phyloP scores from a whole-genome alignment of 2,888 invertebrate species.

The Nemoura dubitans region DNA sequence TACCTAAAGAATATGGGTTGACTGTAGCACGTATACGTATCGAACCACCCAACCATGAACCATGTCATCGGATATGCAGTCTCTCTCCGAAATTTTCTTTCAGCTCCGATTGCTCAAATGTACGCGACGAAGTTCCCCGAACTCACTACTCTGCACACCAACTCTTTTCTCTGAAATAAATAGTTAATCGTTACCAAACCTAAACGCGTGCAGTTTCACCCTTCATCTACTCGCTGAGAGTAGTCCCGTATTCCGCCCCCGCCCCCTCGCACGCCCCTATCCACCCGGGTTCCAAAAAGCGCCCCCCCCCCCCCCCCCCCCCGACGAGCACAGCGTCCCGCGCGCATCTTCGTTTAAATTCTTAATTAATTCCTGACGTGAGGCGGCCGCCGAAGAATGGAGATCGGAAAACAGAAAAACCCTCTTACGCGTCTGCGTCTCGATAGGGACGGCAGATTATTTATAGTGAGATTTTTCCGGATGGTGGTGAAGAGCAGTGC shows the following conservation, averaged over 20 bases:
- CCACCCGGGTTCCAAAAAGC: background rate
- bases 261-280: no score
- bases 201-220: background rate
- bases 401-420: conserved; percentile 8
- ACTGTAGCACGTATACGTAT: no score
- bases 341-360: background rate
- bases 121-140: no score
- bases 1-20: no score
- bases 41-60: no score
- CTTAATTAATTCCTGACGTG: conserved; percentile 26
- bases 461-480: background rate
- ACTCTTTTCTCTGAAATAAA: background rate
- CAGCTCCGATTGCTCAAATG: no score
- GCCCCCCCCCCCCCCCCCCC: background rate
- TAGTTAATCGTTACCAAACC: background rate
- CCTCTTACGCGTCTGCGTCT: background rate
- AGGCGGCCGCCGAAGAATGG: background rate
- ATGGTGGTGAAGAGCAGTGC: no score
- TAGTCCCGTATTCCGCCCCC: background rate
- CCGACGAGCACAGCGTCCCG: background rate
- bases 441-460: background rate
- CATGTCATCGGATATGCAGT: no score
- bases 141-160: background rate
- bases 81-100: no score
- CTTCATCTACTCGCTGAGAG: background rate